Evolutionary conservation across 2,113 vertebrate species (phyloP).

Genomic region (Pseudorectes ferrugineus): DNA sequence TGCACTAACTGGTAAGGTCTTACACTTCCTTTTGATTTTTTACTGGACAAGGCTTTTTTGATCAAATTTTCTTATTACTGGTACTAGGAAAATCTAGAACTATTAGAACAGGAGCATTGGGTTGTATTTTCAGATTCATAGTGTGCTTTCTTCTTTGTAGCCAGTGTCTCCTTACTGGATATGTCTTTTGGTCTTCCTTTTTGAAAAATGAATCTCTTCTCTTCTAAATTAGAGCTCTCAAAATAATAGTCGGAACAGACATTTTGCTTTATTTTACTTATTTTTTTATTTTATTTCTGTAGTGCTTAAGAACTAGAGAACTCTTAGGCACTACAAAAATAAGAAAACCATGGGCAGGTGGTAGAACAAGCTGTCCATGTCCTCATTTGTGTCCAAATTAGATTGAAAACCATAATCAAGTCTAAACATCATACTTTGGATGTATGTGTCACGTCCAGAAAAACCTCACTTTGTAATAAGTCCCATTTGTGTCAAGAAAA

Average conservation of each 20-base stretch:
- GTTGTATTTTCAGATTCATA: not conserved
- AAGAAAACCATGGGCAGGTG: not conserved
- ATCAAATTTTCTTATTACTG: not conserved
- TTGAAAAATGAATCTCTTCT: not conserved
- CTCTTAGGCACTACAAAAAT: not conserved
- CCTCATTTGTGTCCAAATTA: not conserved
- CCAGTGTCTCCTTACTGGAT: not conserved
- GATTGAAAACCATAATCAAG: not conserved
- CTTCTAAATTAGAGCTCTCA: not conserved
- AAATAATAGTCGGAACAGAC: not conserved
- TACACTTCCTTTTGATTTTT: not conserved
- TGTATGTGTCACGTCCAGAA: not conserved
- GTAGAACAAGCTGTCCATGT: not conserved
- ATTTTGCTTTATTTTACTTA: not conserved
- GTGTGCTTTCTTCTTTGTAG: not conserved
- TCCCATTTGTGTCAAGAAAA: not conserved
- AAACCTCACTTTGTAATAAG: not conserved
- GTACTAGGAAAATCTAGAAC: not conserved
- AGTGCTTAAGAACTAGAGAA: not conserved
- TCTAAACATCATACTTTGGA: not conserved
- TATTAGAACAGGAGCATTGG: not conserved
- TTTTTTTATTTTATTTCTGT: not conserved
- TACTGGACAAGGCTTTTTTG: not conserved
- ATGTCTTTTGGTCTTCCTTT: not conserved
- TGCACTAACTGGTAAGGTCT: constrained; percentile 81